Conservation (phyloP, 2,113 vertebrate genomes). For the Microcebus griseorufus region DNA sequence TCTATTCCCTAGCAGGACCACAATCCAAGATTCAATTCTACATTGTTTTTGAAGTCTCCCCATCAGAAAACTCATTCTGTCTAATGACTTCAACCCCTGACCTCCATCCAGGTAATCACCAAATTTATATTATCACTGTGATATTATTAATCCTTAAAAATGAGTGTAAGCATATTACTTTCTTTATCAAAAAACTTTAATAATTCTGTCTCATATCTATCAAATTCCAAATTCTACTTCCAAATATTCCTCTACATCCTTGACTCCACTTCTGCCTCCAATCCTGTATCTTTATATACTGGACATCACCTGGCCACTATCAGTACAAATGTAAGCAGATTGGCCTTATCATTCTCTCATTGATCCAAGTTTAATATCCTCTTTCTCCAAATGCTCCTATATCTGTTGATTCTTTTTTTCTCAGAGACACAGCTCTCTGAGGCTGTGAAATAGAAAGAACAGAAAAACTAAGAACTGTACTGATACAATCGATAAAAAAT, state of each 20-base stretch:
- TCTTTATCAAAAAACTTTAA: constrained; percentile 11
- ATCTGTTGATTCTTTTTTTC: neutral
- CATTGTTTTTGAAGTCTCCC: neutral
- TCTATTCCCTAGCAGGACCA: neutral
- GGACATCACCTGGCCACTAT: neutral
- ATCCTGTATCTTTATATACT: neutral
- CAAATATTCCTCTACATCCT: neutral
- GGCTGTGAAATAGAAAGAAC: neutral
- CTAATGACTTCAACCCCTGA: neutral
- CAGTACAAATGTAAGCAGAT: neutral
- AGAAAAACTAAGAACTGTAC: neutral
- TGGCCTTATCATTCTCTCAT: neutral
- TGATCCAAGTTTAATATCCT: neutral
- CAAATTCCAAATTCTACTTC: neutral
- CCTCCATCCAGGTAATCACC: neutral
- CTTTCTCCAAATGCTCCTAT: neutral
- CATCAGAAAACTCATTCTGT: neutral
- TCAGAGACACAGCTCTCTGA: neutral
- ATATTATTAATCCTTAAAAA: neutral
- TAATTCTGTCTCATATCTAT: neutral
- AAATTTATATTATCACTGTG: neutral
- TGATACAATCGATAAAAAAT: neutral
- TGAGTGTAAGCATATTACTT: neutral
- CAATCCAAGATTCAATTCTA: neutral
- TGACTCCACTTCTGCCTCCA: neutral